A percentile compares a stretch with the other conserved stretches of the same genome.
Conservation (phyloP, 2,888 invertebrate species). For the Dolichopus griseipennis region DNA sequence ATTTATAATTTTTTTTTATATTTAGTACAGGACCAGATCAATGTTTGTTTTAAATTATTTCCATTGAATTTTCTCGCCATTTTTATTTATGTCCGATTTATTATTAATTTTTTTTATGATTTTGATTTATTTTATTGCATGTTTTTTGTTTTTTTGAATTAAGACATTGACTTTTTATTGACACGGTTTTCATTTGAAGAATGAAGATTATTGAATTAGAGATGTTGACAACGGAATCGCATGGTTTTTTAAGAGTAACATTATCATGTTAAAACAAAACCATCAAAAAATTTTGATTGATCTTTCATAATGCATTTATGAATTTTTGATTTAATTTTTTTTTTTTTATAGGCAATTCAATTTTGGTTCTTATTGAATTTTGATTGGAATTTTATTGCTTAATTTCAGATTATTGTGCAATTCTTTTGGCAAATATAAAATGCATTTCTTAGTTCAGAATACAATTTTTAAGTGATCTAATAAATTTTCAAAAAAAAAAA, state of each 20-base stretch:
- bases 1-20: no score
- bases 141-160: background rate
- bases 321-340: background rate
- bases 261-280: no score
- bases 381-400: conserved; percentile 1
- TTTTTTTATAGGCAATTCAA: background rate
- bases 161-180: background rate
- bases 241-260: no score
- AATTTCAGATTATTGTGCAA: no score
- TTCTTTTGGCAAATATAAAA: no score
- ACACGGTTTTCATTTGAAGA: background rate
- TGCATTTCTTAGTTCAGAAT: no score
- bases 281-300: no score
- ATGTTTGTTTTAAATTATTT: background rate
- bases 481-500: background rate
- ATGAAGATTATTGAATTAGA: no score
- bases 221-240: background rate
- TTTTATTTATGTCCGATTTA: background rate
- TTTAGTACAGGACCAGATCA: no score
- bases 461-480: background rate
- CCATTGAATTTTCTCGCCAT: conserved; percentile 3
- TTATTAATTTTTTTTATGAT: background rate
- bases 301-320: no score
- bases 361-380: background rate
- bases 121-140: background rate